Evolutionary conservation across 2,888 invertebrate species (phyloP).

Genomic region (Eurytoma adleriae): DNA sequence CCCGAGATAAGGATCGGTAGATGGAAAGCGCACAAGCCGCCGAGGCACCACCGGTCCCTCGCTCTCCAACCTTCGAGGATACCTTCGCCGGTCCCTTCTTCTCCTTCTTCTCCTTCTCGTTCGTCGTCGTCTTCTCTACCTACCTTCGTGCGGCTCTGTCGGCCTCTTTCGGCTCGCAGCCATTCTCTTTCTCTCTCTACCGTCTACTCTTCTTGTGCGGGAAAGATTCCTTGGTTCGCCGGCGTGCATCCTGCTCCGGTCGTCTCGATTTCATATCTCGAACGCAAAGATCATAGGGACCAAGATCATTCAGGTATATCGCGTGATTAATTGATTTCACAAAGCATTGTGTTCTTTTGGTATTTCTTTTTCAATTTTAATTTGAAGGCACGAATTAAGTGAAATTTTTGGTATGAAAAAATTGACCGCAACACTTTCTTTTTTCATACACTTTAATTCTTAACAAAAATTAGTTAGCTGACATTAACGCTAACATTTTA

Average conservation of each 20-base stretch:
- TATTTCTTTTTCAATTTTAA: too few species aligned
- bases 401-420: too few species aligned
- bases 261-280: neutral
- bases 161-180: neutral
- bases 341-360: too few species aligned
- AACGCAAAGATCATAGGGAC: too few species aligned
- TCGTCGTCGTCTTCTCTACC: neutral
- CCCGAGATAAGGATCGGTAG: constrained; percentile 53
- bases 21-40: neutral
- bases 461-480: too few species aligned
- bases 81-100: neutral
- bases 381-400: too few species aligned
- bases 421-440: too few species aligned
- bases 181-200: neutral
- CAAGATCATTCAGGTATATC: too few species aligned
- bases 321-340: too few species aligned
- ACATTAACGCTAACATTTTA: too few species aligned
- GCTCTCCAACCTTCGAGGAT: constrained; percentile 20
- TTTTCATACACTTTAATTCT: too few species aligned
- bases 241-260: neutral
- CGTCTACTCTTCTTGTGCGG: constrained; percentile 27
- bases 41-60: constrained; percentile 19
- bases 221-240: constrained; percentile 20
- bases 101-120: neutral
- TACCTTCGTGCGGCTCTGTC: neutral